These are phyloP conservation scores for Proales similis DNA, from an alignment of 1,140 invertebrate species.

Conservation along the genomic window DNA sequence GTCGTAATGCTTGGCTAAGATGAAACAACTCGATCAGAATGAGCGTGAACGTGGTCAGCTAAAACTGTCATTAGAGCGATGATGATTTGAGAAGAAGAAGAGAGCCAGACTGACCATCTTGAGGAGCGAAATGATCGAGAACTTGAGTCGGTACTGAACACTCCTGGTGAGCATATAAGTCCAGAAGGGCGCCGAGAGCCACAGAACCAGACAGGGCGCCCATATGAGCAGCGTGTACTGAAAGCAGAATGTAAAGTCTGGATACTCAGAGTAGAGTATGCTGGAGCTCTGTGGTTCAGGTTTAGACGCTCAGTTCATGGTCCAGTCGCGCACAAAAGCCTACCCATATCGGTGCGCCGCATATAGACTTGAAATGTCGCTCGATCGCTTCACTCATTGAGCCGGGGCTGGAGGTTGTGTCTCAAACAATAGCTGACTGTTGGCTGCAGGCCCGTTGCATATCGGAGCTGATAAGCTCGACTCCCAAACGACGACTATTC, in stretches of 20 bases:
- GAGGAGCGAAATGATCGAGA: slow-evolving; percentile 26
- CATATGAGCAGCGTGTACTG: slow-evolving; percentile 31
- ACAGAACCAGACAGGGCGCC: slow-evolving; percentile 6
- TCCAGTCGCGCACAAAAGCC: neutral
- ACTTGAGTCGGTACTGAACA: slow-evolving; percentile 23
- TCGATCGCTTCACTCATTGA: no score
- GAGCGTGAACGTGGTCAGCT: slow-evolving; percentile 10
- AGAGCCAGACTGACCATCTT: slow-evolving; percentile 13
- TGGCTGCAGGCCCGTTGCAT: no score
- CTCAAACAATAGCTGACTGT: no score
- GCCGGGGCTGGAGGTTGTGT: no score
- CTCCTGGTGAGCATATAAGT: slow-evolving; percentile 32
- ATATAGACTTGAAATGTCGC: slow-evolving; percentile 33
- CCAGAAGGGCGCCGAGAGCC: slow-evolving; percentile 27
- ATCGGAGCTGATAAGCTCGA: no score
- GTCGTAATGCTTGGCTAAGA: slow-evolving; percentile 14
- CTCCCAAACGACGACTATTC: no score
- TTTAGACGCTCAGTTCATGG: no score
- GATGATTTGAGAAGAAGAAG: neutral
- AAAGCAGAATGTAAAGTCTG: slow-evolving; percentile 33
- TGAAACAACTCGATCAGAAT: slow-evolving; percentile 13
- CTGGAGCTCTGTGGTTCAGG: slow-evolving; percentile 24
- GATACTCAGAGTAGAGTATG: slow-evolving; percentile 30
- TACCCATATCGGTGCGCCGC: slow-evolving; percentile 36
- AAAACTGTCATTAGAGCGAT: no score